Base-by-base conservation (phyloP, 2,888 invertebrate genomes). In the Chironomus tentans region DNA sequence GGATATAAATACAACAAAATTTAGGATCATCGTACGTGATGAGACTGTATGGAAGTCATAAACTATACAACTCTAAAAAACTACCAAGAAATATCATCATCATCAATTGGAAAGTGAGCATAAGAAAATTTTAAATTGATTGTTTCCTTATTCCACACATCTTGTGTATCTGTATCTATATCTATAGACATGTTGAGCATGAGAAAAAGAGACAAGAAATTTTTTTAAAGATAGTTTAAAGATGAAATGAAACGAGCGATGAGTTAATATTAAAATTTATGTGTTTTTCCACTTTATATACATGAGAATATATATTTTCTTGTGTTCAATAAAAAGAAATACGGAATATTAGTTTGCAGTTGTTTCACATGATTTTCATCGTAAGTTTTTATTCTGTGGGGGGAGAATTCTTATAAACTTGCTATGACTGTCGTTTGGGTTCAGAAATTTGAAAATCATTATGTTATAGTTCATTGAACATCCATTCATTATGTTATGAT, bases 221-320 rank as follows among this genome's bases (percentile, higher is more conserved):
- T 18, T 21, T 70, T 18, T 15, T 18, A 47, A 47, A 47, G 13
- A 68, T 38, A 68, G n/a, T 18, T 24, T 15, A 62, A 62, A 22
- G 21, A 18, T 22, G 62, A 62, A 62, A 62, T 68, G 38, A 38
- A 62, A 72, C 72, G 72, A 62, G 61, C 72, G 72, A 72, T 61
- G 72, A 72, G 61, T 72, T 72, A 72, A 72, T 72, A 62, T 72
- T 72, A 38, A 72, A 50, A 72, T 72, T 72, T 72, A 72, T 72
- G 72, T 72, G 70, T 70, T 70, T 70, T 70, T 22, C 47, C 18
- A 50, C 15, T 50, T 50, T 50, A 13, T 15, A 50, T 18, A 15
- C 56, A 56, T 15, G 38, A 56, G 7, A 56, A 56, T n/a, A n/a
- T 50, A 50, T 15, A 50, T n/a, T n/a, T 50, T 65, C 62, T 21